These are phyloP conservation scores for Vesta saturnalis DNA, from an alignment of 2,888 invertebrate genomes.

Conservation along the genomic window DNA sequence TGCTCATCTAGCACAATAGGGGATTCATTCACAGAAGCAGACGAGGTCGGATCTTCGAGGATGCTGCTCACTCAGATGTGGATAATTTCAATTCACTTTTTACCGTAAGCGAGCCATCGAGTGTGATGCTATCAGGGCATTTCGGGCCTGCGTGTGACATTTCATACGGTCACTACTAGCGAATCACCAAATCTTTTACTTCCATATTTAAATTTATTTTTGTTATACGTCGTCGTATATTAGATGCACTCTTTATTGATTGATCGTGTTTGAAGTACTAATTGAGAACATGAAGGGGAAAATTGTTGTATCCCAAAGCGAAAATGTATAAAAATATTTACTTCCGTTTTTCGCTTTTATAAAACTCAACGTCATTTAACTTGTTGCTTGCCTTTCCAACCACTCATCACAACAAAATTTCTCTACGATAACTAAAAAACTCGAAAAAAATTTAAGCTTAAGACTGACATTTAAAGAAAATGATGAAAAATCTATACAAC, in stretches of 20 bases:
- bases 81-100: conserved; percentile 50
- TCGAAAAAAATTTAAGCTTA: background rate
- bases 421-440: conserved; percentile 9
- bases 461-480: background rate
- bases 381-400: background rate
- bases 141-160: conserved; percentile 52
- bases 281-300: background rate
- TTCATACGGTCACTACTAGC: conserved; percentile 43
- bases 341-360: conserved; percentile 1
- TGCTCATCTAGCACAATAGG: conserved; percentile 52
- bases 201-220: conserved; percentile 59
- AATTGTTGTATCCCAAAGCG: background rate
- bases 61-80: conserved; percentile 40
- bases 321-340: background rate
- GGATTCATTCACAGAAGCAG: conserved; percentile 45
- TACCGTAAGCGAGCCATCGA: conserved; percentile 43
- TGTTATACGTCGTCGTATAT: background rate
- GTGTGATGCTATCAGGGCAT: conserved; percentile 49
- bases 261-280: background rate
- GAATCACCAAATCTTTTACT: conserved; percentile 49
- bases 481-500: background rate
- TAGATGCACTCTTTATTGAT: conserved; percentile 3
- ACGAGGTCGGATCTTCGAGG: conserved; percentile 33
- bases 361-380: conserved; percentile 1
- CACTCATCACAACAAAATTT: background rate